These are phyloP conservation scores for Zoanthus solanderi DNA, from an alignment of 92 coral and sea anemone species.

Conservation along the genomic window DNA sequence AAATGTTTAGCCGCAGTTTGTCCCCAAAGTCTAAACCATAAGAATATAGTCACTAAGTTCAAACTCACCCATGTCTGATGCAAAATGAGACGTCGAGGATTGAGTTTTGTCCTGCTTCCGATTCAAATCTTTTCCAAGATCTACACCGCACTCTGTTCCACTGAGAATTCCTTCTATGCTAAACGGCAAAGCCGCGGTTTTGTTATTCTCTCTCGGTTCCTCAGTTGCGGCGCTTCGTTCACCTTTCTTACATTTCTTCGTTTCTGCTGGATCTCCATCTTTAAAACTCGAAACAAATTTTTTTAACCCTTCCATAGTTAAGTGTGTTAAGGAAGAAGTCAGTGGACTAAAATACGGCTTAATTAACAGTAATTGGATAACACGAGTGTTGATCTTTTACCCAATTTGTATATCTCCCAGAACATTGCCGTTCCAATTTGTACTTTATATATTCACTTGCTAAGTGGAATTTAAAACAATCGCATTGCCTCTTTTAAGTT, in stretches of 20 bases:
- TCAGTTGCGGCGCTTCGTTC: background rate
- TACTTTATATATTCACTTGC: slow-evolving; percentile 24
- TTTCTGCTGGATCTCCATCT: slow-evolving; percentile 32
- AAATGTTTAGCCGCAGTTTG: background rate
- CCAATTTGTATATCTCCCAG: slow-evolving; percentile 31
- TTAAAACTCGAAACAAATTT: slow-evolving; percentile 93
- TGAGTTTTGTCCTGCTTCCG: background rate
- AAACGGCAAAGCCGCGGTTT: slow-evolving; percentile 60
- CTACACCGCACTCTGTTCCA: slow-evolving; percentile 50
- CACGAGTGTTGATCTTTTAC: slow-evolving; percentile 24
- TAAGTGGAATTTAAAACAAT: slow-evolving; percentile 46
- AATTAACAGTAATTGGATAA: slow-evolving; percentile 37
- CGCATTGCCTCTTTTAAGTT: slow-evolving; percentile 43
- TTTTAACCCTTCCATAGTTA: slow-evolving; percentile 84
- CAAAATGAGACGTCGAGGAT: background rate
- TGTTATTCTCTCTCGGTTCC: background rate
- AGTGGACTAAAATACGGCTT: background rate
- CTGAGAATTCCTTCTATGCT: slow-evolving; percentile 87
- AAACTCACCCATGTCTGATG: slow-evolving; percentile 3
- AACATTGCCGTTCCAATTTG: slow-evolving; percentile 38
- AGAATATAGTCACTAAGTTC: background rate
- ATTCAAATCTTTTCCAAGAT: slow-evolving; percentile 15
- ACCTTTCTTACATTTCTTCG: background rate
- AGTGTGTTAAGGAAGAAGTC: slow-evolving; percentile 1
- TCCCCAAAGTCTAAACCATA: background rate